phyloP scores from a whole-genome alignment of 2,888 invertebrate genomes.

The Elaeidobius kamerunicus region DNA sequence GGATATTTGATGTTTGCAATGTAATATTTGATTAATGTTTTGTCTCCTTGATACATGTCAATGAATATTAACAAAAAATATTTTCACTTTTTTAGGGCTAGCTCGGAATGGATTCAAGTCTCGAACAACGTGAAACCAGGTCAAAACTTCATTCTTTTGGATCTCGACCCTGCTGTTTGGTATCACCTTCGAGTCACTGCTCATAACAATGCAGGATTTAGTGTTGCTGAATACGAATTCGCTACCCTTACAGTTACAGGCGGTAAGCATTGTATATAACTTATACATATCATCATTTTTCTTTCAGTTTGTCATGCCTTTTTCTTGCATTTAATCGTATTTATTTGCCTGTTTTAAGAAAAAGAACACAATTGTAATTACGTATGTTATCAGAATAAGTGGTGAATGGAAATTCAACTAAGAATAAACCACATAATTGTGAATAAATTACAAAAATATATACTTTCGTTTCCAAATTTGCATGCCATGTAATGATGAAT shows the following conservation, averaged over 20 bases:
- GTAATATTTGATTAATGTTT: too few species aligned
- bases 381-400: too few species aligned
- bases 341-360: too few species aligned
- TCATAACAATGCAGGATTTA: conserved; percentile 94
- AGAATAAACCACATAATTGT: too few species aligned
- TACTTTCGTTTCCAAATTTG: too few species aligned
- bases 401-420: too few species aligned
- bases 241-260: conserved; percentile 92
- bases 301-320: conserved; percentile 23
- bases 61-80: conserved; percentile 3
- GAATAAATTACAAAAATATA: too few species aligned
- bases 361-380: too few species aligned
- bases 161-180: conserved; percentile 91
- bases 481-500: too few species aligned
- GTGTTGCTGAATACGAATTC: conserved; percentile 93
- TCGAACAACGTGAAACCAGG: conserved; percentile 90
- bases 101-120: conserved; percentile 90
- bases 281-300: conserved; percentile 13
- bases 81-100: conserved; percentile 56
- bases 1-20: too few species aligned
- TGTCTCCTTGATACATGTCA: too few species aligned
- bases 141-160: conserved; percentile 86
- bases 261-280: conserved; percentile 59
- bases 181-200: conserved; percentile 89
- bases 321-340: too few species aligned